These are phyloP conservation scores for Sus cebifrons DNA, from an alignment of 2,797 vertebrate species.

Conservation along the genomic window DNA sequence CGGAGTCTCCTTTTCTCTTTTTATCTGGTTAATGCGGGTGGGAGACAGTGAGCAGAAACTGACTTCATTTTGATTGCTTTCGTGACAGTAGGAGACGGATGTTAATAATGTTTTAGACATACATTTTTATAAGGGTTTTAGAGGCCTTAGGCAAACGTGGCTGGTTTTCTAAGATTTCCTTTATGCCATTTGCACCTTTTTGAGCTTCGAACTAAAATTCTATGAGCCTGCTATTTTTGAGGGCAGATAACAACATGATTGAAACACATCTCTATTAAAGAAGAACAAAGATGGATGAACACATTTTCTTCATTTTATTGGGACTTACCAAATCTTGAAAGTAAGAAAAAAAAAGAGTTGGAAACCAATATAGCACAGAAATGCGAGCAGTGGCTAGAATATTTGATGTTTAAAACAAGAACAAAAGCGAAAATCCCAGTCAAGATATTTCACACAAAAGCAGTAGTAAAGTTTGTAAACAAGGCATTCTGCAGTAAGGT, in stretches of 20 bases:
- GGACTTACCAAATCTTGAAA: conserved; percentile 67
- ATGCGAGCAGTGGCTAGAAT: not conserved
- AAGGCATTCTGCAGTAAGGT: not conserved
- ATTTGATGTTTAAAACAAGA: conserved; percentile 63
- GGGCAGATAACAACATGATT: conserved; percentile 77
- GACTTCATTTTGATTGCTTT: conserved; percentile 67
- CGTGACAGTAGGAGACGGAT: not conserved
- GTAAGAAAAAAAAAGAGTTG: conserved; percentile 51
- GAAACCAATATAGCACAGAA: conserved; percentile 52
- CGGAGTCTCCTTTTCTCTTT: not conserved
- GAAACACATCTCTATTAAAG: conserved; percentile 83
- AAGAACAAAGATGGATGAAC: conserved; percentile 83
- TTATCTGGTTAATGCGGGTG: not conserved
- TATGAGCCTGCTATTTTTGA: conserved; percentile 66
- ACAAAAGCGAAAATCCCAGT: conserved; percentile 52
- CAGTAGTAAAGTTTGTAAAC: conserved; percentile 14
- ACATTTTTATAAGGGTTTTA: conserved; percentile 66
- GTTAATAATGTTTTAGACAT: conserved; percentile 63
- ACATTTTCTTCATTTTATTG: conserved; percentile 75
- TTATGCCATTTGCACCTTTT: conserved; percentile 46
- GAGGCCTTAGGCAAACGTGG: conserved; percentile 17
- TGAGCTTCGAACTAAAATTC: conserved; percentile 68
- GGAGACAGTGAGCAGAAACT: not conserved
- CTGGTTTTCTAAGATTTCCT: conserved; percentile 59
- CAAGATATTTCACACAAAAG: not conserved